These are phyloP conservation scores for Sebastes kiyomatsui DNA, from an alignment of 2,797 vertebrate species.

Conservation along the genomic window DNA sequence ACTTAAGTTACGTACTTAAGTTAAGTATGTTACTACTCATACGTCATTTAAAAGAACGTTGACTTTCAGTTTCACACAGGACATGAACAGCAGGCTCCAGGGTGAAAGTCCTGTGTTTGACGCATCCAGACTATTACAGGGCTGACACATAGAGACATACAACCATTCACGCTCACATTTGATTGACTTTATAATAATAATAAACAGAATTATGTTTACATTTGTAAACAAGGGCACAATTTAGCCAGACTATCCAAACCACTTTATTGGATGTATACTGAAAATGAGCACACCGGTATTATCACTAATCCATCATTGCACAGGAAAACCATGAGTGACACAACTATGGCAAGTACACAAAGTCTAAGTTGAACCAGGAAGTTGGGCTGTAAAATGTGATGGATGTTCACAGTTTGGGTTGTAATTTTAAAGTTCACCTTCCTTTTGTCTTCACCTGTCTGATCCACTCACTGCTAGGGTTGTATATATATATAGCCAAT, in stretches of 20 bases:
- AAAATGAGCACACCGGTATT: not conserved
- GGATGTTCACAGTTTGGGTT: not conserved
- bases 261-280: not conserved
- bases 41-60: too few relatives aligned
- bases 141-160: too few relatives aligned
- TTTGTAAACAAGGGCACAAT: not conserved
- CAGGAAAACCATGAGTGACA: not conserved
- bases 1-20: too few relatives aligned
- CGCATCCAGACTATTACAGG: too few relatives aligned
- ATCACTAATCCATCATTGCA: not conserved
- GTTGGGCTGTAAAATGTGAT: not conserved
- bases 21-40: too few relatives aligned
- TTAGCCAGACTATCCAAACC: not conserved
- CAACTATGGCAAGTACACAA: not conserved
- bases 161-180: too few relatives aligned
- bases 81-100: too few relatives aligned
- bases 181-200: too few relatives aligned
- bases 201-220: not conserved
- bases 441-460: not conserved
- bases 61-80: too few relatives aligned
- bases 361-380: not conserved
- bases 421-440: not conserved
- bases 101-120: too few relatives aligned
- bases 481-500: not conserved
- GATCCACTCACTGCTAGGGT: not conserved